Base-by-base conservation (phyloP, 2,888 invertebrate species). In the Eupithecia dodoneata region DNA sequence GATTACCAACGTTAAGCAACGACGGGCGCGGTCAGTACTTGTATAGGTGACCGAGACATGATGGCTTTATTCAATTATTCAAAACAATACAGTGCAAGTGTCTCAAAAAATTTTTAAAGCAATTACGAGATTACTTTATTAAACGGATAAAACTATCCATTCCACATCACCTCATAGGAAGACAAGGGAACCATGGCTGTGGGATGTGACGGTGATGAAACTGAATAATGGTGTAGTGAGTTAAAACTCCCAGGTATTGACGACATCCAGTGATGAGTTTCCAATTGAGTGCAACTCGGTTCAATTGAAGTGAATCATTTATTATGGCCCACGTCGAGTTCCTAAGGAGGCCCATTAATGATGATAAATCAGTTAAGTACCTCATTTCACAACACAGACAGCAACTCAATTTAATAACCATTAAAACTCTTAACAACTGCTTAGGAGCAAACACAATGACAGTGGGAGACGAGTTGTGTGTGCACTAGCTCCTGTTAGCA, bases 271-370 rank as follows among this genome's bases (percentile, higher is more conserved):
- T 74, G 80, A 80, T 75, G 79, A 80, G 73, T 80, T 80, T 80
- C 75, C 81, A 81, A 81, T 81, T 80, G 81, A 78, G 52, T 49
- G 52, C 79, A 80, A 80, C 78, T 81, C 71, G 72, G 77, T 65
- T 79, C 80, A 81, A 81, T 80, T 80, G 78, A 73, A 52, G 73
- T 81, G 79, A 81, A 75, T 79, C 77, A 81, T 66, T 65, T 49
- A 42, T 72, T 63, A 41, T 41, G 69, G 59, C 66, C 52, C 73
- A 73, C 42, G 66, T 52, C 66, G 59, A 63, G 18, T 67, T 67
- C 73, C 66, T 73, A 44, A 42, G n/a, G 66, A 73, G 52, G 49
- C 52, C 44, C 9, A 49, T 72, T 69, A 69, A 45, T 63, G 47
- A 74, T 74, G 70, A 70, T 74, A 63, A 75, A 75, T 75, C 71